Evolutionary conservation across 2,888 invertebrate species (phyloP), one percentile per base, ranked within the genome.

Genomic region (Polydrusus tereticollis): DNA sequence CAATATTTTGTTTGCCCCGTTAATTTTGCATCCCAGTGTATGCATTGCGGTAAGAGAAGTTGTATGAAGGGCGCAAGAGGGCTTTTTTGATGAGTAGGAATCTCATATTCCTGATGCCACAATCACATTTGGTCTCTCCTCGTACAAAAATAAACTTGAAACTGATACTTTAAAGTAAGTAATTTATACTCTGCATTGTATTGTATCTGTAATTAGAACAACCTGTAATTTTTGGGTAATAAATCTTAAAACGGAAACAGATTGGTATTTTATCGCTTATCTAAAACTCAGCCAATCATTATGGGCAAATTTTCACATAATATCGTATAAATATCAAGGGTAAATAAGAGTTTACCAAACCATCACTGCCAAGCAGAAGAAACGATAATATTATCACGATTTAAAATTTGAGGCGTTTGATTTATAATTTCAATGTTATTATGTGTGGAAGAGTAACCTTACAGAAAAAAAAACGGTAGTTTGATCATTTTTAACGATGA

Each of bases 301-400:
- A 65, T 16, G 65, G 36, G 64, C 38, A 70, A 58, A 70, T 70
- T 65, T 70, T 70, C 70, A 70, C 58, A 45, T 69, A 62, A 63
- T 43, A 50, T 69, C 62, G 45, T 26, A 16, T 58, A 70, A 70
- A 70, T 70, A 70, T 65, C 70, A 70, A 70, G 70, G 70, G 50
- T 57, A 57, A 58, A 41, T 45, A 12, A 33, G 45, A 66, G 57
- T 45, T 66, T 45, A 41, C 21, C 14, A 50, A 59, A 67, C 67
- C 59, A 67, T 67, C 50, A 45, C 45, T 10, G 21, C 1, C 14
- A 21, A 21, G 21, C 3, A 45, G 10, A n/a, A n/a, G n/a, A n/a
- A n/a, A n/a, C n/a, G n/a, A 45, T 7, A 10, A 45, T 21, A 45
- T 45, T 20, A 45, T 21, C 45, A 45, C 45, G 20, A 45, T 2